Conservation (phyloP, 2,797 vertebrate species). For the Semaprochilodus insignis region DNA sequence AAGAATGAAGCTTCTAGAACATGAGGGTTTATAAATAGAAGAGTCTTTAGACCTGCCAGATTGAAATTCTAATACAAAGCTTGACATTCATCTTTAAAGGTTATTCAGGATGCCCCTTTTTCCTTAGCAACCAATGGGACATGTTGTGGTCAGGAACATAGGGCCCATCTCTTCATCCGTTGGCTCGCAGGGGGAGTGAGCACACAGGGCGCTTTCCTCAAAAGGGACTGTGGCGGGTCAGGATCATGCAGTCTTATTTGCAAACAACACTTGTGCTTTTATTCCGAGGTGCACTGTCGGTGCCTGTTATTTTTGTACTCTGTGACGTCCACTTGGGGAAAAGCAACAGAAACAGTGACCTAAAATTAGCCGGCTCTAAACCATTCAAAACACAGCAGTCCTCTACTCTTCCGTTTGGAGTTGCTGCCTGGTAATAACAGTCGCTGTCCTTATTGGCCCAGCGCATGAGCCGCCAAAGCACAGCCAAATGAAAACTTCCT, state of each 20-base stretch:
- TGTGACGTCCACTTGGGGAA: constrained; percentile 76
- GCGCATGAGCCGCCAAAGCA: constrained; percentile 40
- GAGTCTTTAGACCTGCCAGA: constrained; percentile 72
- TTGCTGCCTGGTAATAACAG: constrained; percentile 68
- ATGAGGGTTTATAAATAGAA: constrained; percentile 82
- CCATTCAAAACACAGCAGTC: constrained; percentile 70
- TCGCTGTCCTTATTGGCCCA: constrained; percentile 47
- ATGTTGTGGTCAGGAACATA: constrained; percentile 68
- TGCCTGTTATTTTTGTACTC: constrained; percentile 78
- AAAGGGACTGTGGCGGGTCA: constrained; percentile 67
- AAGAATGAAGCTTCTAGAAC: constrained; percentile 75
- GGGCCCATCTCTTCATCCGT: constrained; percentile 66
- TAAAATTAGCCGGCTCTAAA: constrained; percentile 79
- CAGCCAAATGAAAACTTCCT: constrained; percentile 57
- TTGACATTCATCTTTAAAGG: constrained; percentile 76
- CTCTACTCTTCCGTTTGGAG: constrained; percentile 64
- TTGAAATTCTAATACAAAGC: constrained; percentile 79
- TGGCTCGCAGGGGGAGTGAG: constrained; percentile 39
- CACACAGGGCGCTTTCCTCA: constrained; percentile 65
- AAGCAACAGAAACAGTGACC: constrained; percentile 84
- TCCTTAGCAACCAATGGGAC: constrained; percentile 77
- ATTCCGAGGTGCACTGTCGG: constrained; percentile 73
- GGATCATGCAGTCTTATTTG: constrained; percentile 85
- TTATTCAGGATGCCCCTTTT: constrained; percentile 77
- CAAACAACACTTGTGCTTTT: constrained; percentile 82